Evolutionary conservation across 2,113 vertebrate genomes (phyloP), one percentile per base, ranked within the genome.

Genomic region (Pungitius pungitius): DNA sequence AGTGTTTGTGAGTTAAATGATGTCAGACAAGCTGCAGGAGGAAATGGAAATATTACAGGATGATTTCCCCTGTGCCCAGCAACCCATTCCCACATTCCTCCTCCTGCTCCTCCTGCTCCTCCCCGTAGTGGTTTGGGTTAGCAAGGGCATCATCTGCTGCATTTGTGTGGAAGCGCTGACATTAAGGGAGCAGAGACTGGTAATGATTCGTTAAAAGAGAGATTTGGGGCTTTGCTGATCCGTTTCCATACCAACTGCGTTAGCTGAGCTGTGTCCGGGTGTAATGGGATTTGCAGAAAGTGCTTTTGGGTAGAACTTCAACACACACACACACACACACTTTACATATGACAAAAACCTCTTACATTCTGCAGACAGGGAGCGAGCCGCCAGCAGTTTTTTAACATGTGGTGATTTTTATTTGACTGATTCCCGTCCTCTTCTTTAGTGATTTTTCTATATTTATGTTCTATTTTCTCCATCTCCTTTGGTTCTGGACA

Each of bases 221-320:
- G 68, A 85, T 89, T 85, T 85, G 69, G 71, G 64, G 73, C 81
- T 84, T 81, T 82, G 72, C 82, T 87, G 87, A 86, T 90, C 85
- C 57, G 76, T 88, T 89, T 85, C 89, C 81, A 83, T 84, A 82
- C 85, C 88, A 89, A 88, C 88, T 87, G 84, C 80, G 64, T 76
- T 61, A 51, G 69, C 76, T 74, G 30, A 30, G 73, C n/a, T 22
- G 69, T 37, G 30, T 45, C 4, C 12, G 74, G 63, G 63, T 69
- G 67, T 81, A 83, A 86, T 87, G 81, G 82, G 85, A 84, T 88
- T 88, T 85, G 40, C 85, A 84, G 45, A 35, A 62, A 75, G 74
- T 51, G 77, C 78, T 78, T 73, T 54, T 85, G 81, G 75, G 64
- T 39, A 76, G 22, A 87, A 69, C 63, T 76, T 68, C 43, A 59